phyloP scores from a whole-genome alignment of 2,888 invertebrate genomes.

The Bembecia ichneumoniformis region DNA sequence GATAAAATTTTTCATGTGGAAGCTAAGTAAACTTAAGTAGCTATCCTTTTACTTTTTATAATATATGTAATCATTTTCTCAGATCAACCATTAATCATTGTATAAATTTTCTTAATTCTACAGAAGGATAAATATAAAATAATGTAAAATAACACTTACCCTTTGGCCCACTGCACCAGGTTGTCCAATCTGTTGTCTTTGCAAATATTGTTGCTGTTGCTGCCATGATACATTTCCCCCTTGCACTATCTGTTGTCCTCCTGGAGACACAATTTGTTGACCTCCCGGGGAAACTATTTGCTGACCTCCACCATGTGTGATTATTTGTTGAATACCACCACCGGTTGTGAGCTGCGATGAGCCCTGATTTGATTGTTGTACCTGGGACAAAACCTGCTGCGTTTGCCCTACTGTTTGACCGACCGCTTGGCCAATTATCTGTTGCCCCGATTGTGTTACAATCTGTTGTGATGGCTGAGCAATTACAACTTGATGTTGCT shows the following conservation, averaged over 20 bases:
- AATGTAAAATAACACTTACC: conserved; percentile 28
- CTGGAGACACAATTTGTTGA: conserved; percentile 58
- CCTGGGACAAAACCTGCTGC: conserved; percentile 56
- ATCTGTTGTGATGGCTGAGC: conserved; percentile 65
- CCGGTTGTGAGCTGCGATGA: conserved; percentile 37
- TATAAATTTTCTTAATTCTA: no score
- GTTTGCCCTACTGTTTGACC: conserved; percentile 52
- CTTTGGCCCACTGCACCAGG: conserved; percentile 65
- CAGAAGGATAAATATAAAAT: no score
- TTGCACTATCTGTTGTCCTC: conserved; percentile 58
- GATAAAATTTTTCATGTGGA: no score
- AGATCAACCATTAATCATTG: no score
- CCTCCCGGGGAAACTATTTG: conserved; percentile 63
- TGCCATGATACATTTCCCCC: conserved; percentile 61
- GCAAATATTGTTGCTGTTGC: conserved; percentile 62
- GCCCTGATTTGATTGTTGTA: conserved; percentile 57
- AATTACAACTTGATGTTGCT: conserved; percentile 63
- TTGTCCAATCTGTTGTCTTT: conserved; percentile 66
- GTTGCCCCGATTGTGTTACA: conserved; percentile 60
- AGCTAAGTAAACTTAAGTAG: no score
- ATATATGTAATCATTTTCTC: no score
- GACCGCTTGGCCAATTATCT: conserved; percentile 54
- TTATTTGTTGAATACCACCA: conserved; percentile 65
- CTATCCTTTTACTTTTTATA: no score
- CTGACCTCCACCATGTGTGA: conserved; percentile 62